These are phyloP conservation scores for Camponotus fellah DNA, from an alignment of 2,888 invertebrate species.

Conservation along the genomic window DNA sequence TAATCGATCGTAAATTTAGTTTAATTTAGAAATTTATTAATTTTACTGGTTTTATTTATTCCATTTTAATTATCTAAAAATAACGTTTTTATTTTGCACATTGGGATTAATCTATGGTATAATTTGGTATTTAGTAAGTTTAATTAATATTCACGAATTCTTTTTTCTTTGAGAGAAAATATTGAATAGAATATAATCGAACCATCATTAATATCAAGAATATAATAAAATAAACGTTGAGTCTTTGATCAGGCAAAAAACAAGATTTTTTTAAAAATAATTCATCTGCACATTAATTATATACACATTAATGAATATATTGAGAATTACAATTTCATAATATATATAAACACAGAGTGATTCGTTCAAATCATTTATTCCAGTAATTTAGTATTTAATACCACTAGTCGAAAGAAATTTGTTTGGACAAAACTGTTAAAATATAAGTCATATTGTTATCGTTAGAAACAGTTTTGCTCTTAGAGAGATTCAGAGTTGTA, in stretches of 20 bases:
- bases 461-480: constrained; percentile 18
- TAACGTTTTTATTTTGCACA: neutral
- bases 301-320: neutral
- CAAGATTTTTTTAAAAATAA: neutral
- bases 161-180: neutral
- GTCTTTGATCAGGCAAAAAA: constrained; percentile 6
- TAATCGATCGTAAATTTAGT: neutral
- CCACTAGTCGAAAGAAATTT: neutral
- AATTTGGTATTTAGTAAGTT: neutral
- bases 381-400: neutral
- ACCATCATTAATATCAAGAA: neutral
- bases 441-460: neutral
- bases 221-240: neutral
- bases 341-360: neutral
- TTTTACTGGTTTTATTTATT: neutral
- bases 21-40: neutral
- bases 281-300: neutral
- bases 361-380: neutral
- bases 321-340: neutral
- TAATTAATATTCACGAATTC: too few species aligned
- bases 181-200: constrained; percentile 3
- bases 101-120: neutral
- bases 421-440: neutral
- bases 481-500: neutral
- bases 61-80: neutral